Evolutionary conservation across 2,113 vertebrate genomes (phyloP).

Genomic region (Tenrec ecaudatus): DNA sequence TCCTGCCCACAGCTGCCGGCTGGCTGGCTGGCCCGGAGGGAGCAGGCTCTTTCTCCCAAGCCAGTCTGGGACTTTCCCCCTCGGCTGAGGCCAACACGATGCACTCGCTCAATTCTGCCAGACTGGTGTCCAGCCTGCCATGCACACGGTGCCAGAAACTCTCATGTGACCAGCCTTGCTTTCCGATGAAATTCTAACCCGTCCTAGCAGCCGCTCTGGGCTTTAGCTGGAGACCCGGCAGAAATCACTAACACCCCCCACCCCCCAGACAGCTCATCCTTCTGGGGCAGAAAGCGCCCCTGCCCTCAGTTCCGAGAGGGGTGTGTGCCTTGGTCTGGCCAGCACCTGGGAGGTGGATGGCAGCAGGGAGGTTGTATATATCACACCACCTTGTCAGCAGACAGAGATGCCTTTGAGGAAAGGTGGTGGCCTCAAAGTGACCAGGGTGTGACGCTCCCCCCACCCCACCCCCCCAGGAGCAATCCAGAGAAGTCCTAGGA

Average conservation of each 20-base stretch:
- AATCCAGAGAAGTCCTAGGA: constrained; percentile 48
- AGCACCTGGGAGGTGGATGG: constrained; percentile 12
- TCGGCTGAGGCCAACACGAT: constrained; percentile 84
- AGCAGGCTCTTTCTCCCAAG: constrained; percentile 62
- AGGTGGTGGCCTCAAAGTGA: constrained; percentile 54
- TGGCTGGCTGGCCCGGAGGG: not conserved
- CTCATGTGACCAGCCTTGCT: constrained; percentile 89
- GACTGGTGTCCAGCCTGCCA: constrained; percentile 85
- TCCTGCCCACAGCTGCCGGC: not conserved
- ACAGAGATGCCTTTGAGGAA: constrained; percentile 64
- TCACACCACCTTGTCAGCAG: constrained; percentile 3
- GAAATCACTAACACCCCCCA: constrained; percentile 62
- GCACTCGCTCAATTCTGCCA: constrained; percentile 81
- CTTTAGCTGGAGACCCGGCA: constrained; percentile 72
- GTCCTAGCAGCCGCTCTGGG: constrained; percentile 81
- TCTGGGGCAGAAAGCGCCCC: constrained; percentile 51
- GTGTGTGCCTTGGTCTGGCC: constrained; percentile 49
- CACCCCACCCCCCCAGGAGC: no score
- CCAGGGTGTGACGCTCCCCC: constrained; percentile 36
- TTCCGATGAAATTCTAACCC: constrained; percentile 91
- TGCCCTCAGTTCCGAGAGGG: constrained; percentile 50
- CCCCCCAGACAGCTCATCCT: constrained; percentile 60
- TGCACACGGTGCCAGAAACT: constrained; percentile 86
- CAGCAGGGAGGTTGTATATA: constrained; percentile 15
- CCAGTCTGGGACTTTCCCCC: constrained; percentile 77